Base-by-base conservation (phyloP, 2,797 vertebrate genomes). In the Pristis pectinata region DNA sequence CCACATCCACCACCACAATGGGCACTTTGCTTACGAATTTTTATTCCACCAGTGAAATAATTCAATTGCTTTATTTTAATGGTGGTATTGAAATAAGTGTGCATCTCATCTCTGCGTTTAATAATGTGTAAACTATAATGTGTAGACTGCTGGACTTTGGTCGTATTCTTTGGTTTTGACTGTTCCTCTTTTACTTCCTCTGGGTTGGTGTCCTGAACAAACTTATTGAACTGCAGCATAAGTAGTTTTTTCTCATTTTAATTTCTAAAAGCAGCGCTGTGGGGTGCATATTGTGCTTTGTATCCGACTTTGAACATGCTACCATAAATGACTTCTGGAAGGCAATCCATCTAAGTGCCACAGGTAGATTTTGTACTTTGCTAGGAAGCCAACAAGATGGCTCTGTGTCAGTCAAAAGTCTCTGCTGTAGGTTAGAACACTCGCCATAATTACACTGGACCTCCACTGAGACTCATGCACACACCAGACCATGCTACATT, bases 111-210 rank as follows among this genome's bases (percentile, higher is more conserved):
- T 67, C n/a, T 5, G n/a, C 91, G 37, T 24, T 91, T 6, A 64
- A 67, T 91, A 91, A 61, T 64, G 87, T 8, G 7, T 64, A 6
- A 64, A n/a, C 8, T 61, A 61, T 67, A 61, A 17, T 34, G 37
- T 19, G 6, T 64, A 85, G 1, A 24, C n/a, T 24, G 19, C 37
- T 4, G 30, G n/a, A 41, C 8, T 41, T 37, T 37, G 19, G 59
- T 67, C 59, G 91, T 41, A 41, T 11, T 67, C 6, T n/a, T 91
- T 67, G 59, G 59, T 91, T 91, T 91, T 91, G 87, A 91, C 61
- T 0, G 17, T 91, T 91, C 56, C 56, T n/a, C 87, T 67, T 41
- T 91, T 87, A 59, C 34, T 87, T 64, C 34, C 37, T 91, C 7
- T 41, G 87, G 7, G 19, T 19, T 67, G 61, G 37, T 91, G 59